Base-by-base conservation (phyloP, 2,888 invertebrate genomes). In the Eulithis testata region DNA sequence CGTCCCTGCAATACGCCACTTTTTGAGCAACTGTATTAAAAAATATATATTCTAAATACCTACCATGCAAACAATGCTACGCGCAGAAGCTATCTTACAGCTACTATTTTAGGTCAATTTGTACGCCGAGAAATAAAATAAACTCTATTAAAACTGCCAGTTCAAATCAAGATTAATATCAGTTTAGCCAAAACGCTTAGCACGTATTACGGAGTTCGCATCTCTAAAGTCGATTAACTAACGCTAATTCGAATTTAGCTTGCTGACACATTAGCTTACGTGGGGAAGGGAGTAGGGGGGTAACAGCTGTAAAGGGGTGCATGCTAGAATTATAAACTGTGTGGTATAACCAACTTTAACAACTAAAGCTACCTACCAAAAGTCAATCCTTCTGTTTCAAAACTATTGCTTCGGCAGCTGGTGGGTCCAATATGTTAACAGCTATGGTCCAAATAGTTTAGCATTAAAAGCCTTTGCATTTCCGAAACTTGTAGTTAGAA, bases 181-280 rank as follows among this genome's bases (percentile, higher is more conserved):
- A 74, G 79, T 72, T 82, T 78, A 74, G 76, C 73, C 66, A 58
- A 61, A 76, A 68, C 76, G 76, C 77, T 79, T 77, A 77, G 71
- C 76, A 71, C 75, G 63, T 75, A 77, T 77, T 76, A 77, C 76
- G 69, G 70, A 76, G 74, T 71, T 71, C 62, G 66, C 68, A 61
- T 77, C 75, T 80, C 77, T 72, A 76, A 83, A 79, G 76, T 79
- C 77, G 76, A 80, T 82, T 81, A 81, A 80, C 80, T 80, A 76
- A 70, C 71, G 75, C 76, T 79, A 83, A 82, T 80, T 78, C 67
- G 74, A 79, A 77, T 84, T 81, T 79, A 84, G 79, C 75, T 72
- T 68, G 76, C 75, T 78, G 75, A 78, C 77, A 82, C 75, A 81
- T 78, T 77, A 77, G 75, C 74, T 79, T 70, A 72, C 63, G 68